Percentiles rank a stretch among this genome's conserved stretches.
Evolutionary conservation across 2,797 vertebrate genomes (phyloP).

Genomic region (Pangasius larnaudii): DNA sequence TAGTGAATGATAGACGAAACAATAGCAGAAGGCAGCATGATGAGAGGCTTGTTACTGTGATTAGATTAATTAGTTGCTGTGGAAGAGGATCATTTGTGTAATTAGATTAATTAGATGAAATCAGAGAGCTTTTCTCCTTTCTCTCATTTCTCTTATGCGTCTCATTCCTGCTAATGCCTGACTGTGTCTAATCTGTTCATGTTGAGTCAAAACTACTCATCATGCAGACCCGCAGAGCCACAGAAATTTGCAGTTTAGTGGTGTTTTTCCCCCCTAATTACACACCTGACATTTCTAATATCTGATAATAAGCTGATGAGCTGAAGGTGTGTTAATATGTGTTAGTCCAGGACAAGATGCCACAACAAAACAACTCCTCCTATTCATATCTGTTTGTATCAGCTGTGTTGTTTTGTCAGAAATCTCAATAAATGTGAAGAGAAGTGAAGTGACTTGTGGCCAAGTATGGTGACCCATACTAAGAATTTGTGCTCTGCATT

Average conservation of each 20-base stretch:
- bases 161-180: neutral
- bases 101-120: neutral
- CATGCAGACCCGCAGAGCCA: neutral
- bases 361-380: neutral
- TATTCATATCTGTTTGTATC: neutral
- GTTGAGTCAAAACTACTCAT: neutral
- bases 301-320: neutral
- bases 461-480: too few relatives aligned
- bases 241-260: neutral
- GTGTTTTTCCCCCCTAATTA: neutral
- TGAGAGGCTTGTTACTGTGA: slow-evolving; percentile 28
- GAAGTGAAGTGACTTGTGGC: too few relatives aligned
- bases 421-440: neutral
- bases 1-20: neutral
- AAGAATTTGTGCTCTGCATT: too few relatives aligned
- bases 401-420: neutral
- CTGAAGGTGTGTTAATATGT: neutral
- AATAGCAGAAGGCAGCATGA: neutral
- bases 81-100: neutral
- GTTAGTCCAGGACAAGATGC: neutral
- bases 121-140: neutral
- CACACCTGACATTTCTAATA: neutral
- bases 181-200: neutral
- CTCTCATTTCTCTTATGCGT: neutral
- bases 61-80: slow-evolving; percentile 5